Percentiles rank a stretch among this genome's conserved stretches.
These are phyloP conservation scores for Champsocephalus gunnari DNA, from an alignment of 2,797 vertebrate genomes.

Conservation along the genomic window DNA sequence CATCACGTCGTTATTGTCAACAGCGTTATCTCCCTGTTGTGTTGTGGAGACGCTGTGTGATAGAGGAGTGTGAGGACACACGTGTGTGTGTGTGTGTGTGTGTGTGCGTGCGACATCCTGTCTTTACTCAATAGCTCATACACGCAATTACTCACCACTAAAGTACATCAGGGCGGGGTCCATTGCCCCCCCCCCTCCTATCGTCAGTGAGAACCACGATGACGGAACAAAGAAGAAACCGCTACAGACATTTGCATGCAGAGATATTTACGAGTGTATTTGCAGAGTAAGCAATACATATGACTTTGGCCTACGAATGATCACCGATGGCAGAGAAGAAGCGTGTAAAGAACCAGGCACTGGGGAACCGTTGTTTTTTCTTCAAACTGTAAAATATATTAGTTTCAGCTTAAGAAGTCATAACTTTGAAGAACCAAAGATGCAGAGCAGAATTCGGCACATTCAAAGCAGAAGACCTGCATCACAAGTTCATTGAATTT, in stretches of 20 bases:
- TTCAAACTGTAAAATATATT: too few species aligned
- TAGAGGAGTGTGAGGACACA: conserved; percentile 23
- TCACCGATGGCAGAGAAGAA: not conserved
- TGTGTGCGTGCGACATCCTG: conserved; percentile 43
- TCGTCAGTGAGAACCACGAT: conserved; percentile 5
- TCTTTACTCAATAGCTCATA: conserved; percentile 32
- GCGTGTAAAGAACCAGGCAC: not conserved
- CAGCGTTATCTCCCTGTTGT: conserved; percentile 21
- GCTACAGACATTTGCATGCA: conserved; percentile 2
- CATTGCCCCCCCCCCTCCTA: conserved; percentile 39
- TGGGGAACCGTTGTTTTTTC: too few species aligned
- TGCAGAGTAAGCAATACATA: conserved; percentile 8
- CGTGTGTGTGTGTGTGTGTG: not conserved
- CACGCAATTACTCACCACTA: conserved; percentile 15
- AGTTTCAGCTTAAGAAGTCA: not conserved
- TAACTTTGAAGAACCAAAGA: conserved; percentile 1
- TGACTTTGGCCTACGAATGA: not conserved
- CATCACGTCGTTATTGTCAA: not conserved
- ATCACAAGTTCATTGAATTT: conserved; percentile 24
- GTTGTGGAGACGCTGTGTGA: conserved; percentile 24
- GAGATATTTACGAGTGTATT: not conserved
- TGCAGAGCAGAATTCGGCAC: not conserved
- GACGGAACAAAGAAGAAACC: not conserved
- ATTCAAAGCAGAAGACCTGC: not conserved
- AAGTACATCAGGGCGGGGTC: conserved; percentile 50